A percentile compares a stretch with the other conserved stretches of the same genome.
Conservation (phyloP, 1,140 invertebrate genomes). For the Drosophila neocordata region DNA sequence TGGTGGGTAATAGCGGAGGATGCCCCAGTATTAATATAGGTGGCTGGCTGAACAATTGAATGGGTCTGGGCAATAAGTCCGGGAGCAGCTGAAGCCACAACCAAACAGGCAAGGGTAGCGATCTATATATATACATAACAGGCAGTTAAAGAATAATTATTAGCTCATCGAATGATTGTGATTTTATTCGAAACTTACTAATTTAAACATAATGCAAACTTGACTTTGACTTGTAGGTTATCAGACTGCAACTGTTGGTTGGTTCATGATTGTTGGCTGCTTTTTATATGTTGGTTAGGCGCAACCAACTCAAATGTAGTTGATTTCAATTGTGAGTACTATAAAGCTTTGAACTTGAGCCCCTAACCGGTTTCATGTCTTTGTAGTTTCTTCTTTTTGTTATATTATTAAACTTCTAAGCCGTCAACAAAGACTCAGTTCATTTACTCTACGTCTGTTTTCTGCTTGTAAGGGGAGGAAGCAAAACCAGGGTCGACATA, state of each 20-base stretch:
- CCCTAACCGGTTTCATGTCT: conserved; percentile 60
- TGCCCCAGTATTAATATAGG: conserved; percentile 67
- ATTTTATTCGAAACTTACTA: conserved; percentile 55
- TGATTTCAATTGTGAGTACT: conserved; percentile 38
- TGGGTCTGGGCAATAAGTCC: conserved; percentile 69
- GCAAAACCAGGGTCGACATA: conserved; percentile 40
- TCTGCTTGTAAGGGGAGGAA: conserved; percentile 50
- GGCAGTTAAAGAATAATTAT: not conserved
- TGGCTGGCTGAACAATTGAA: conserved; percentile 67
- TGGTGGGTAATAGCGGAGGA: conserved; percentile 84
- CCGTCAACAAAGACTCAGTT: conserved; percentile 54
- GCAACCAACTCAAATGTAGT: conserved; percentile 17
- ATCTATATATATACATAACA: conserved; percentile 50
- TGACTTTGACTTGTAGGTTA: conserved; percentile 37
- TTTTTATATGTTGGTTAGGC: conserved; percentile 35
- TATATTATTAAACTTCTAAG: conserved; percentile 50
- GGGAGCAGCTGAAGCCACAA: conserved; percentile 69
- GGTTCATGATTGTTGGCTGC: conserved; percentile 24
- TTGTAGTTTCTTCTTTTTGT: conserved; percentile 9
- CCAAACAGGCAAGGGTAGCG: conserved; percentile 68
- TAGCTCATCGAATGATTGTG: not conserved
- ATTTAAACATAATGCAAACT: conserved; percentile 73
- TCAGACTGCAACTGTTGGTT: conserved; percentile 74
- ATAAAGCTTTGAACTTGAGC: conserved; percentile 61
- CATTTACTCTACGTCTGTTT: conserved; percentile 60